Evolutionary conservation across 2,888 invertebrate genomes (phyloP), one percentile per base, ranked within the genome.

Genomic region (Lepidocyrtoides sp.): DNA sequence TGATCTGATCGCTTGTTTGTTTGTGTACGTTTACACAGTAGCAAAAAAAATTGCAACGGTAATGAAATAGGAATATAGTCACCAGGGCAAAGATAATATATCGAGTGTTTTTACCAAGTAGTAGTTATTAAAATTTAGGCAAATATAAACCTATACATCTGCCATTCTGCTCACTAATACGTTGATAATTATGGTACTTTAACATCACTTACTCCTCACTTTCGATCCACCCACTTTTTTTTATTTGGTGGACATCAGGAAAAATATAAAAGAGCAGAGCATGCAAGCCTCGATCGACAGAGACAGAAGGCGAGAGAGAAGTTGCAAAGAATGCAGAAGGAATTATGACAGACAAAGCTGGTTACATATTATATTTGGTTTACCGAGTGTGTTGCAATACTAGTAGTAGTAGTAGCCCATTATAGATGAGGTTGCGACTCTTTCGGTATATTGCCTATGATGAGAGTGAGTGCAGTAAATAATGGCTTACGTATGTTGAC

Each of bases 201-300:
- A n/a, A n/a, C n/a, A 29, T 14, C 29, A 0, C 14, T 12, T 20
- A 75, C 48, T 48, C 23, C 10, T 44, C 26, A 44, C 44, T 72
- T 72, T 0, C 72, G 26, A 23, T 75, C 48, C 48, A 0, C 48
- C 23, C 1, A 2, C 36, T 48, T 44, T 75, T 20, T n/a, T 75
- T 20, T n/a, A 20, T 23, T 72, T 66, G 66, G 66, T 17, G 32
- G 48, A 23, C 48, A 20, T 48, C 48, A 44, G 44, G 14, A 75
- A 75, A 48, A 44, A 48, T 23, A 10, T 23, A 75, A 75, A 48
- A 14, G 75, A 75, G 48, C 48, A 75, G n/a, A 75, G 48, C 48
- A 75, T 41, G 41, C 26, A n/a, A n/a, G n/a, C n/a, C n/a, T n/a
- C n/a, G n/a, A n/a, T n/a, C n/a, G 14, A 29, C n/a, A 69, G n/a